These are phyloP conservation scores for Tachycineta bicolor DNA, from an alignment of 2,113 vertebrate genomes.

Conservation along the genomic window DNA sequence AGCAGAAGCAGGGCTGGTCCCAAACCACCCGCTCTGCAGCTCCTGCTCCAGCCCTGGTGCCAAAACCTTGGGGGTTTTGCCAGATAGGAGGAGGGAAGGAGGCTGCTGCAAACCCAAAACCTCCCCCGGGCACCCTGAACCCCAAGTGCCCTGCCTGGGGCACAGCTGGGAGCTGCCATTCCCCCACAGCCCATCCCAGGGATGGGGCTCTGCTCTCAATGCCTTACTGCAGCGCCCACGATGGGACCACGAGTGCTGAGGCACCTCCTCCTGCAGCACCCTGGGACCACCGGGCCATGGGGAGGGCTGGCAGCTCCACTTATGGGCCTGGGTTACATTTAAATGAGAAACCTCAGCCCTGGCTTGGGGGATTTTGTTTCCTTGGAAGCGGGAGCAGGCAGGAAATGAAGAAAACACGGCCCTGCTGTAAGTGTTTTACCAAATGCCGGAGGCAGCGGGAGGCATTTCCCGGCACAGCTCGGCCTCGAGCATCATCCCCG, in stretches of 20 bases:
- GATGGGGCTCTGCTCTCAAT: neutral
- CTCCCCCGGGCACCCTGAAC: neutral
- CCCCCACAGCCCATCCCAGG: neutral
- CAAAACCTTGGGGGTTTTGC: neutral
- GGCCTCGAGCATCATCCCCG: neutral
- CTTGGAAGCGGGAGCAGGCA: constrained; percentile 49
- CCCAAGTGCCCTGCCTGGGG: neutral
- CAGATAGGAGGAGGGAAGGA: neutral
- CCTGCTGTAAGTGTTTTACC: constrained; percentile 36
- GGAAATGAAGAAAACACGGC: constrained; percentile 42
- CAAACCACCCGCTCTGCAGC: neutral
- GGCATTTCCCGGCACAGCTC: neutral
- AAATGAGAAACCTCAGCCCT: constrained; percentile 41
- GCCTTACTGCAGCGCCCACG: rapidly evolving
- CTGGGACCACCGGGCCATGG: rapidly evolving
- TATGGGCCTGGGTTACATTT: neutral
- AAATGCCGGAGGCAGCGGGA: constrained; percentile 52
- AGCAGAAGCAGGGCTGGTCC: neutral
- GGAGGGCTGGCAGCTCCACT: neutral
- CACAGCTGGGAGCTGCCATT: neutral
- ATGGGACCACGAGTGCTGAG: rapidly evolving
- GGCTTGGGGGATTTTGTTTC: constrained; percentile 50
- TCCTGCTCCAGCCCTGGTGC: neutral
- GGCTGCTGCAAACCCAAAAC: neutral
- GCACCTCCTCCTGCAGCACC: neutral